Evolutionary conservation across 2,113 vertebrate genomes (phyloP).

Genomic region (Columba livia): DNA sequence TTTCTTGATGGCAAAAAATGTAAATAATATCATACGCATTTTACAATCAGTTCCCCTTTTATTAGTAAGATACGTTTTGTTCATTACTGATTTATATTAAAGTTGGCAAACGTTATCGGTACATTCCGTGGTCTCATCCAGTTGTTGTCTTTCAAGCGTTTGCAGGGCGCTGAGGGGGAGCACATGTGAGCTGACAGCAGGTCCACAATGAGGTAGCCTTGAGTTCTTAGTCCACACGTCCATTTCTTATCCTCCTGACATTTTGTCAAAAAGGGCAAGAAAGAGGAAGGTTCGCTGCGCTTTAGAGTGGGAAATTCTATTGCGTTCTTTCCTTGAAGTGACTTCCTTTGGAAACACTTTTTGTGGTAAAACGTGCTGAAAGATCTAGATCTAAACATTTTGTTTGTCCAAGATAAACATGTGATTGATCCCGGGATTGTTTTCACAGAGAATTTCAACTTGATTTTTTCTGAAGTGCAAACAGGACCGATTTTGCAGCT

Average conservation of each 20-base stretch:
- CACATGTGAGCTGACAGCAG: conserved; percentile 18
- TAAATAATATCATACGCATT: conserved; percentile 76
- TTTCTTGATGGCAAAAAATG: conserved; percentile 71
- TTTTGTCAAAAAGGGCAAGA: not conserved
- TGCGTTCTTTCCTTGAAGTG: not conserved
- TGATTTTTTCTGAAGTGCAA: not conserved
- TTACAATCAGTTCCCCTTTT: conserved; percentile 69
- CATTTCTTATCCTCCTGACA: not conserved
- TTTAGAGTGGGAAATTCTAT: not conserved
- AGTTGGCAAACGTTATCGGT: conserved; percentile 55
- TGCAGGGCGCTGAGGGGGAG: conserved; percentile 51
- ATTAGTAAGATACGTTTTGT: conserved; percentile 66
- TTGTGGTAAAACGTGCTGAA: not conserved
- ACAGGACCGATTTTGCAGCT: not conserved
- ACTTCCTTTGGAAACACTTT: not conserved
- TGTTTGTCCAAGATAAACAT: not conserved
- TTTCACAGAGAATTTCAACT: not conserved
- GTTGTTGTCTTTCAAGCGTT: conserved; percentile 64
- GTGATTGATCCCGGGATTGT: not conserved
- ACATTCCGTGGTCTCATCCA: conserved; percentile 65
- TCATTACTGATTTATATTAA: conserved; percentile 70
- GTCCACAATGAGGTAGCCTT: not conserved
- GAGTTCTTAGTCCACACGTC: not conserved
- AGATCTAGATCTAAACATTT: not conserved
- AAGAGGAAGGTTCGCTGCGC: not conserved